A percentile compares a stretch with the other conserved stretches of the same genome.
Evolutionary conservation across 2,797 vertebrate genomes (phyloP).

Genomic region (Leuciscus waleckii): DNA sequence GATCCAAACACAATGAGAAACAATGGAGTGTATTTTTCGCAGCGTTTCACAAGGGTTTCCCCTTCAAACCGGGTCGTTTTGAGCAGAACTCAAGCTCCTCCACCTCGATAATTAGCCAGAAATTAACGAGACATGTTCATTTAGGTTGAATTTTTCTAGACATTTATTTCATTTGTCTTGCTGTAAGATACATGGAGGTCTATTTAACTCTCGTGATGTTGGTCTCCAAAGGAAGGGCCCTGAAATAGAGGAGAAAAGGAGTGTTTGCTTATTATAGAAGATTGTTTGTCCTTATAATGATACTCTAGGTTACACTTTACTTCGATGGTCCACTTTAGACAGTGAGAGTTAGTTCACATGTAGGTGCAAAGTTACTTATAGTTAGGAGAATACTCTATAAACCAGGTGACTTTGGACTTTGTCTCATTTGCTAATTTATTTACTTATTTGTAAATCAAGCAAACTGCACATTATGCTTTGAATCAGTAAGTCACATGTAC

Average conservation of each 20-base stretch:
- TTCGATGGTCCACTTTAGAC: background rate
- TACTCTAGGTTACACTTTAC: too few species aligned
- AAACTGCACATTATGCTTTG: background rate
- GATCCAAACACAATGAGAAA: conserved; percentile 56
- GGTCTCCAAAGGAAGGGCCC: background rate
- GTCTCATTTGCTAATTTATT: background rate
- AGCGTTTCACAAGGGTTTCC: conserved; percentile 61
- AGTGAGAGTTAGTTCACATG: background rate
- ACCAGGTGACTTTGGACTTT: background rate
- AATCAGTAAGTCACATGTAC: background rate
- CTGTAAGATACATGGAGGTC: conserved; percentile 71
- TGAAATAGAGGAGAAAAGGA: background rate
- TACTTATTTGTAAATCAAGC: background rate
- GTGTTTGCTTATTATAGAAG: background rate
- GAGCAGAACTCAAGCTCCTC: conserved; percentile 74
- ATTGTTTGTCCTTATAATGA: background rate
- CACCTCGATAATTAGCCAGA: conserved; percentile 84
- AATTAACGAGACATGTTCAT: conserved; percentile 87
- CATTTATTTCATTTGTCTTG: conserved; percentile 78
- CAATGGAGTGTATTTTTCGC: conserved; percentile 53
- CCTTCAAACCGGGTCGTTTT: conserved; percentile 68
- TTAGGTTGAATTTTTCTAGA: conserved; percentile 88
- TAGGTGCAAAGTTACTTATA: background rate
- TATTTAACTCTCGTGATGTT: background rate
- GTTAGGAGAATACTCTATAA: background rate